Conservation (phyloP, 2,113 vertebrate species). For the Ictalurus furcatus region DNA sequence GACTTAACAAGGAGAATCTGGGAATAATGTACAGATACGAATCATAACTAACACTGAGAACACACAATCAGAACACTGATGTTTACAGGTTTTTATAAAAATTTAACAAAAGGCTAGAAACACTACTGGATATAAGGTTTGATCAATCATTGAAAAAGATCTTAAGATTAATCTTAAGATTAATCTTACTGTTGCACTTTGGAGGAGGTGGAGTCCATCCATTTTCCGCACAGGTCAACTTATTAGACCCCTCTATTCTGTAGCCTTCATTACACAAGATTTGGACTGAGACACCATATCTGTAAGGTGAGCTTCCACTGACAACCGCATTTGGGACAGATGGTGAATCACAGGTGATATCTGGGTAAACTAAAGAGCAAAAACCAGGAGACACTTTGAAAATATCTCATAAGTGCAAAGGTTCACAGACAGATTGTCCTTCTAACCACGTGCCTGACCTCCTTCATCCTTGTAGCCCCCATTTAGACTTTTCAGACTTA, state of each 20-base stretch:
- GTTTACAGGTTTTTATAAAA: no score
- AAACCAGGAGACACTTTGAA: background rate
- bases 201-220: background rate
- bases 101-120: no score
- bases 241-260: background rate
- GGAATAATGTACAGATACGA: no score
- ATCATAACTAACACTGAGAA: background rate
- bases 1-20: no score
- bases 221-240: background rate
- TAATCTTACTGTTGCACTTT: slow-evolving; percentile 46
- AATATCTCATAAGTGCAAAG: background rate
- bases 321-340: no score
- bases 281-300: background rate
- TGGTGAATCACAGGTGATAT: no score
- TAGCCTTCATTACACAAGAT: background rate
- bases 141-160: no score
- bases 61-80: no score
- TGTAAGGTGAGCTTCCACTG: no score
- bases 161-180: slow-evolving; percentile 11
- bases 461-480: background rate
- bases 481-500: background rate
- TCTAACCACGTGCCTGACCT: background rate
- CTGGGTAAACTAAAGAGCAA: no score
- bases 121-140: no score
- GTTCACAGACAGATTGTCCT: background rate